Conservation (phyloP, 2,888 invertebrate species). For the Junonia oenone region DNA sequence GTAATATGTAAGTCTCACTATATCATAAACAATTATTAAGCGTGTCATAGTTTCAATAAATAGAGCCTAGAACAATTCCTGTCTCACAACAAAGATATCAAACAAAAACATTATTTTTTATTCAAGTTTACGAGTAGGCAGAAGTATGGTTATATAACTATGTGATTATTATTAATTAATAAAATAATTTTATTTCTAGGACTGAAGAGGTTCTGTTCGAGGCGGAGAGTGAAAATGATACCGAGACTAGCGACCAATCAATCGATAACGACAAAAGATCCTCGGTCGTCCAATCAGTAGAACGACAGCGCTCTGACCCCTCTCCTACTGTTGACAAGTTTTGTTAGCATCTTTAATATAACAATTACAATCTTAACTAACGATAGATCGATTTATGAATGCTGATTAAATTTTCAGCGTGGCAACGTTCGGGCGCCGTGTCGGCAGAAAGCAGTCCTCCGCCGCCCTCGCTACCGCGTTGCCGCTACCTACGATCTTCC, state of each 20-base stretch:
- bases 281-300: slow-evolving; percentile 30
- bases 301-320: slow-evolving; percentile 32
- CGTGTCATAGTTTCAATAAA: too few relatives aligned
- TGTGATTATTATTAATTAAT: not conserved
- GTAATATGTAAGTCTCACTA: too few relatives aligned
- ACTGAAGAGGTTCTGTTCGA: slow-evolving; percentile 58
- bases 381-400: not conserved
- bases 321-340: slow-evolving; percentile 29
- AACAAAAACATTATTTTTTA: too few relatives aligned
- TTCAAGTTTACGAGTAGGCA: too few relatives aligned
- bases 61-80: too few relatives aligned
- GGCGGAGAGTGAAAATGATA: slow-evolving; percentile 52
- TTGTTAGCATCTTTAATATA: not conserved
- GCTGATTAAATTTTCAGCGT: slow-evolving; percentile 30
- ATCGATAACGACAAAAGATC: slow-evolving; percentile 24
- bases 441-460: slow-evolving; percentile 61
- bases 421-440: slow-evolving; percentile 51
- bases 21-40: too few relatives aligned
- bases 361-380: not conserved
- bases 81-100: too few relatives aligned
- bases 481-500: slow-evolving; percentile 32
- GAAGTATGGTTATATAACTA: too few relatives aligned
- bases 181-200: slow-evolving; percentile 30
- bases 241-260: slow-evolving; percentile 35
- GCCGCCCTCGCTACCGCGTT: slow-evolving; percentile 28